Evolutionary conservation across 1,140 invertebrate genomes (phyloP), one percentile per base, ranked within the genome.

Genomic region (Coelopa frigida): DNA sequence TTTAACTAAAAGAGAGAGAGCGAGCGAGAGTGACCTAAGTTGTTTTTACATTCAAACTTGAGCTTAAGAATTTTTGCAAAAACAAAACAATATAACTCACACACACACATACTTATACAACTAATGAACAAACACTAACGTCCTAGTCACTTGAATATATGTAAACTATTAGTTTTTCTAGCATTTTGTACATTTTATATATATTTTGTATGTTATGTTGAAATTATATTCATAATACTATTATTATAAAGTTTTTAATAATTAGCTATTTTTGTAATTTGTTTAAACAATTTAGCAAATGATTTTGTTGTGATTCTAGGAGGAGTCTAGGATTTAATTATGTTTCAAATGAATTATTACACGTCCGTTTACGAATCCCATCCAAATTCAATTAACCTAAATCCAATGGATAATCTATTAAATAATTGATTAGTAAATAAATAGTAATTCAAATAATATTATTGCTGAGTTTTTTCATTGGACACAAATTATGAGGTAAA

Each of bases 171-270:
- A 27, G 32, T 27, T 0, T 27, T 14, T 18, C 5, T 40, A 11
- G 18, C 11, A 42, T 15, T 29, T 17, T 15, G n/a, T 29, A 29
- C 3, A 15, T 31, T 42, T 12, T 47, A 40, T 47, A 44, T 48
- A 55, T 51, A 48, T 58, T 61, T 61, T 55, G 23, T 60, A 55
- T 18, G 17, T 5, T 42, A 29, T 23, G 14, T 27, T 29, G n/a
- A 42, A 18, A 42, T 17, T 24, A 29, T 42, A 42, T 29, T 26
- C 21, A 29, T 31, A 29, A 29, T 42, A 24, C 40, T 42, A 42
- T 14, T 29, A 20, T 42, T 10, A 29, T 42, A 42, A 42, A 15
- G 18, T 29, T 29, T 29, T 29, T 7, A 18, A 29, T 17, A 31
- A 12, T 17, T 20, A 17, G 7, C 22, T 14, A 29, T 33, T 42